Evolutionary conservation across 2,888 invertebrate genomes (phyloP).

Genomic region (Ephialtes manifestator): DNA sequence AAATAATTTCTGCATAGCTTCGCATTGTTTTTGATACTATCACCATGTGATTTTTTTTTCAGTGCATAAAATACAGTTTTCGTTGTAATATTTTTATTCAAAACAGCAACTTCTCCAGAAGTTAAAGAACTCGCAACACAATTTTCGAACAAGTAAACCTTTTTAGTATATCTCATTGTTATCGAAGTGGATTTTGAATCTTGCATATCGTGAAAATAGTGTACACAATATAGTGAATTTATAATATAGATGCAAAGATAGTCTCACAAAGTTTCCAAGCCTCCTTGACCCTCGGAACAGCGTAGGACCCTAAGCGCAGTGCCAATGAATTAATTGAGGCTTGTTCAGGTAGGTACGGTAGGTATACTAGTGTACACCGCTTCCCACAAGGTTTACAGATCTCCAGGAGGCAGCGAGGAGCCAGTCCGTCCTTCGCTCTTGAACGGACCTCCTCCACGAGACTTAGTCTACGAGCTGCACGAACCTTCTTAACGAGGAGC

Average conservation of each 20-base stretch:
- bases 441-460: slow-evolving; percentile 57
- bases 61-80: too few species aligned
- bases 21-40: too few species aligned
- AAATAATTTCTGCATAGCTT: too few species aligned
- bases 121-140: too few species aligned
- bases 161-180: too few species aligned
- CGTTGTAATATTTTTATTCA: too few species aligned
- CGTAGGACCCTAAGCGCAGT: slow-evolving; percentile 46
- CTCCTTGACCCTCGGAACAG: slow-evolving; percentile 53
- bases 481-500: slow-evolving; percentile 83
- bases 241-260: slow-evolving; percentile 54
- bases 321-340: slow-evolving; percentile 67
- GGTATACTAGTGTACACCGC: slow-evolving; percentile 26
- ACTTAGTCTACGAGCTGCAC: slow-evolving; percentile 73
- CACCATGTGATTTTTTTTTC: too few species aligned
- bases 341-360: slow-evolving; percentile 58
- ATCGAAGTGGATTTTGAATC: too few species aligned
- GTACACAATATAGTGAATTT: too few species aligned
- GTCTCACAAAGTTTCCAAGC: slow-evolving; percentile 53
- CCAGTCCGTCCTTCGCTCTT: slow-evolving; percentile 59
- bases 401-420: slow-evolving; percentile 42
- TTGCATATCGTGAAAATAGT: too few species aligned
- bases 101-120: too few species aligned
- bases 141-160: too few species aligned
- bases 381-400: slow-evolving; percentile 43